Evolutionary conservation across 2,888 invertebrate genomes (phyloP), one percentile per base, ranked within the genome.

Genomic region (Mimachlamys varia): DNA sequence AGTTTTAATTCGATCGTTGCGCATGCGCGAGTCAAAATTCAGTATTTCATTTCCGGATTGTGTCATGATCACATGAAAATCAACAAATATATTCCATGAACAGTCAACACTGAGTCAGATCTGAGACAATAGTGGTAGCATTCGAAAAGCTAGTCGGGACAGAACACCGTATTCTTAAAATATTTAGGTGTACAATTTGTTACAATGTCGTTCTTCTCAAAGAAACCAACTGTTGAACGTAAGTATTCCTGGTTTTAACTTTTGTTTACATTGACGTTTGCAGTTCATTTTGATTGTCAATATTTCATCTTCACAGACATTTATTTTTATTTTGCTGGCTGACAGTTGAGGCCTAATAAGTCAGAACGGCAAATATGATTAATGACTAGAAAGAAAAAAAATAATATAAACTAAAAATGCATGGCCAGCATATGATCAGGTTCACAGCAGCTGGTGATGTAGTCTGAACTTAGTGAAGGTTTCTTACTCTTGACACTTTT

Each of bases 191-290:
- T 19, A 62, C 10, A 62, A n/a, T 22, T 27, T 12, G 27, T 58
- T 58, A 76, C 13, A 76, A 93, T 93, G 93, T 92, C 92, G 49
- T 95, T 96, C 90, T 96, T 96, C 53, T 53, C 53, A 90, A 96
- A 96, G 92, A 96, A 95, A 91, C 96, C 96, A 33, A 95, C 95
- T 88, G 95, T 95, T 88, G 95, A 96, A 94, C 94, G 95, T 95
- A 94, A 94, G 93, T 91, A 76, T 33, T n/a, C 19, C 7, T 22
- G 53, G 53, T 13, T 53, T 53, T 53, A 10, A n/a, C 1, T 53
- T 53, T 5, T 2, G 12, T 53, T 2, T 44, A 44, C 44, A 44
- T 44, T 44, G 44, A 44, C 15, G n/a, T 53, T 15, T 12, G 53
- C 53, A 17, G 53, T 53, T 53, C 53, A 53, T 44, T 3, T 44